These are phyloP conservation scores for Calycopis cecrops DNA, from an alignment of 1,140 invertebrate genomes.

Conservation along the genomic window DNA sequence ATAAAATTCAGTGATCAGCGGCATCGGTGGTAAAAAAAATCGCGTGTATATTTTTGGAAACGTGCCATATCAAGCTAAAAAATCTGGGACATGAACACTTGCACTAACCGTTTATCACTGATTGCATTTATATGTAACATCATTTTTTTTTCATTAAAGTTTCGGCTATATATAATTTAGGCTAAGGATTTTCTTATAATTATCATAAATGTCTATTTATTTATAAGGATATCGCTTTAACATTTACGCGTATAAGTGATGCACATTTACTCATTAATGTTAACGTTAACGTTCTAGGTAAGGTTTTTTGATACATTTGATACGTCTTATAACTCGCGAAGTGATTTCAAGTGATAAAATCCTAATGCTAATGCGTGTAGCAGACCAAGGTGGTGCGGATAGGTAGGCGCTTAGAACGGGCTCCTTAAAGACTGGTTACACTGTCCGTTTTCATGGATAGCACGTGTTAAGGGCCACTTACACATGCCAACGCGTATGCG, in stretches of 20 bases:
- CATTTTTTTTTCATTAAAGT: constrained; percentile 27
- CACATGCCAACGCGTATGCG: too few relatives aligned
- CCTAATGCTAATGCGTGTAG: constrained; percentile 62
- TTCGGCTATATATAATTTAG: constrained; percentile 55
- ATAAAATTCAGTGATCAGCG: constrained; percentile 55
- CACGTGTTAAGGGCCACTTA: constrained; percentile 5
- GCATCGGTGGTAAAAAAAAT: constrained; percentile 33
- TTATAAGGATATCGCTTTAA: constrained; percentile 62
- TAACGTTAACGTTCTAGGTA: constrained; percentile 62
- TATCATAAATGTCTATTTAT: constrained; percentile 70
- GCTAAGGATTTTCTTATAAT: constrained; percentile 64
- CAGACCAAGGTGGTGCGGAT: constrained; percentile 66
- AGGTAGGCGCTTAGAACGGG: constrained; percentile 34
- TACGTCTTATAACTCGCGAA: constrained; percentile 68
- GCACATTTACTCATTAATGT: constrained; percentile 67
- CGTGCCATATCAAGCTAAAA: constrained; percentile 66
- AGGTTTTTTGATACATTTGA: constrained; percentile 73
- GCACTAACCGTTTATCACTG: constrained; percentile 52
- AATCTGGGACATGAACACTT: constrained; percentile 36
- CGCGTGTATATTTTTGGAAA: constrained; percentile 42
- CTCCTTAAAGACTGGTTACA: not conserved
- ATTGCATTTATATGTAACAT: constrained; percentile 31
- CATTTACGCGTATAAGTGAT: constrained; percentile 63
- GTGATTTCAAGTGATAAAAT: constrained; percentile 73
- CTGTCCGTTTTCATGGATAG: constrained; percentile 28